Evolutionary conservation across 1,140 invertebrate species (phyloP).

Genomic region (Drosophila micromelanica): DNA sequence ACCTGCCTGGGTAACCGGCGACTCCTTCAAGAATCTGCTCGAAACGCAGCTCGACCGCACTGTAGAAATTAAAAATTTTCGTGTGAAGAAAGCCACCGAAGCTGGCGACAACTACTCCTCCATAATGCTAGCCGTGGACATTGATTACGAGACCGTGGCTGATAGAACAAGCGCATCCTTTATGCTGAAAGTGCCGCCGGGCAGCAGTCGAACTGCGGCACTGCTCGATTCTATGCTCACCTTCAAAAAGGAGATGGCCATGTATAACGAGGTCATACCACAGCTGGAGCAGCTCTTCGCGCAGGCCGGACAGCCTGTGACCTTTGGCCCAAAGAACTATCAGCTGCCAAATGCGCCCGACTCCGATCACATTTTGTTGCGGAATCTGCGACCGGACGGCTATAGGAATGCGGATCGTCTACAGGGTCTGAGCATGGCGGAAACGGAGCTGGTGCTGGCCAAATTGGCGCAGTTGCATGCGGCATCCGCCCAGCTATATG

Average conservation of each 20-base stretch:
- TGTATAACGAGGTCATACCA: slow-evolving; percentile 51
- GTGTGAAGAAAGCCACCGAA: slow-evolving; percentile 31
- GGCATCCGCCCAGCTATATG: slow-evolving; percentile 76
- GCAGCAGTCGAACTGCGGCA: background rate
- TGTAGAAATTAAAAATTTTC: slow-evolving; percentile 17
- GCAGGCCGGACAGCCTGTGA: slow-evolving; percentile 45
- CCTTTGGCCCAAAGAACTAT: slow-evolving; percentile 41
- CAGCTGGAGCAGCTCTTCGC: slow-evolving; percentile 58
- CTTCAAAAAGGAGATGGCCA: slow-evolving; percentile 44
- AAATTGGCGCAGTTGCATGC: slow-evolving; percentile 86
- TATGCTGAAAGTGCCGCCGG: slow-evolving; percentile 49
- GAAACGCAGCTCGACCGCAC: slow-evolving; percentile 10
- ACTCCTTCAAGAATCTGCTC: slow-evolving; percentile 37
- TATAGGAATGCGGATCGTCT: slow-evolving; percentile 85
- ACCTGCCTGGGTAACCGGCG: slow-evolving; percentile 31
- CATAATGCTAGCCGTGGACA: slow-evolving; percentile 38
- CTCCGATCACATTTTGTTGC: slow-evolving; percentile 34
- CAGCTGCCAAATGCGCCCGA: slow-evolving; percentile 8
- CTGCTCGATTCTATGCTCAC: slow-evolving; percentile 24
- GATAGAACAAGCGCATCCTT: slow-evolving; percentile 14
- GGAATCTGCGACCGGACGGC: slow-evolving; percentile 41
- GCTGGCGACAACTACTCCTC: slow-evolving; percentile 38
- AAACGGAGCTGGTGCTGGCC: slow-evolving; percentile 84
- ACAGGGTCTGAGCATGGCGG: slow-evolving; percentile 85
- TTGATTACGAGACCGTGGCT: slow-evolving; percentile 30